phyloP scores from a whole-genome alignment of 2,797 vertebrate genomes.

The Hydrolagus colliei region DNA sequence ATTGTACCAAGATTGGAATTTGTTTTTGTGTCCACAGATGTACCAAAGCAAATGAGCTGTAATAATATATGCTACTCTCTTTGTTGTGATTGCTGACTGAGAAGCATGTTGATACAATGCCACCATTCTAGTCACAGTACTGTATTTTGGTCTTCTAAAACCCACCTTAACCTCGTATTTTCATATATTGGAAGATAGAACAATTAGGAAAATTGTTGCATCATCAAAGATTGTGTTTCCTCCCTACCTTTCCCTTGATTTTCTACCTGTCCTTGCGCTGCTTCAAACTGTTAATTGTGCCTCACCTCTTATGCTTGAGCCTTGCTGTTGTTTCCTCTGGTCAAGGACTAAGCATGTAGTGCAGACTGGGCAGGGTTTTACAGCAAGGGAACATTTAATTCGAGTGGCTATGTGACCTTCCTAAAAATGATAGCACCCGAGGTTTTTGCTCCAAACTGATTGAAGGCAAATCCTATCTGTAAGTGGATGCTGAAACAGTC shows the following conservation, averaged over 20 bases:
- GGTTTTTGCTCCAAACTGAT: background rate
- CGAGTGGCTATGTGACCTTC: background rate
- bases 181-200: background rate
- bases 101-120: background rate
- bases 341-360: background rate
- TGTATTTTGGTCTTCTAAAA: background rate
- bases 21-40: background rate
- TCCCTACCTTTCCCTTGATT: background rate
- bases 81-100: background rate
- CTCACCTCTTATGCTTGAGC: background rate
- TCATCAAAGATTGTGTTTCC: background rate
- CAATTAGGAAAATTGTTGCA: background rate
- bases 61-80: background rate
- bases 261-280: background rate
- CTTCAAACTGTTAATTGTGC: background rate
- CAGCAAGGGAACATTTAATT: background rate
- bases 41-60: background rate
- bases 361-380: background rate
- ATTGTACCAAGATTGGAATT: too few species aligned
- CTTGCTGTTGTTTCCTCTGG: background rate
- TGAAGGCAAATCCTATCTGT: background rate
- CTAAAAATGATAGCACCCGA: background rate
- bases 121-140: background rate
- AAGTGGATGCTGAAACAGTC: background rate
- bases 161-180: background rate